Evolutionary conservation across 1,140 invertebrate species (phyloP), one percentile per base, ranked within the genome.

Genomic region (Drosophila pallidifrons): DNA sequence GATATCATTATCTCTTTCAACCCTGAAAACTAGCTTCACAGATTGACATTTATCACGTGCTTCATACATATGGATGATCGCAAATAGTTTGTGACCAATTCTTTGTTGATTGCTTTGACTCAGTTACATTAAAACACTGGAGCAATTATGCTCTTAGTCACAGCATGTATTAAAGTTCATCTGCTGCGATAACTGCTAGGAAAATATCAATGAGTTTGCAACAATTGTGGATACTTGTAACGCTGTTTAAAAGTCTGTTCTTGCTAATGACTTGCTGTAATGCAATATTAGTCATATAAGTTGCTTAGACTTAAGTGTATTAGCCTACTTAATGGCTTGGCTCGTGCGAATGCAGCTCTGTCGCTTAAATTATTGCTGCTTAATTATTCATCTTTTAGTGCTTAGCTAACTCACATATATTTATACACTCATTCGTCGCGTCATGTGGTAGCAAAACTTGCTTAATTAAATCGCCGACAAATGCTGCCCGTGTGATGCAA

Each of bases 371-470:
- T 15, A 16, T 54, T 41, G 6, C 43, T 20, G 52, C 46, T 66
- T 71, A 78, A 86, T 86, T 79, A 67, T 63, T 79, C 68, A 67
- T 54, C 28, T 55, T 74, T 52, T 25, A 51, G 57, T 11, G 11
- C 11, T 51, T 25, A 16, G 16, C 11, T 52, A 5, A 30, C 13
- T 1, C 46, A 52, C 2, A 13, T 28, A 30, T 11, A 30, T 16
- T 4, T 25, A n/a, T 10, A 1, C 51, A 54, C 30, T 35, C 52
- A 35, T 54, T 8, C n/a, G 16, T 20, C 30, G 60, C 47, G 28
- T 67, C 69, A 72, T 66, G 46, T 35, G 72, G 7, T 57, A 51
- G 7, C 55, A 28, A 61, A 25, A 35, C 11, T 25, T 41, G 25
- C 15, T 75, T 69, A 75, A 75, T 75, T 63, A 49, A 43, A 47